Evolutionary conservation across 2,888 invertebrate genomes (phyloP).

Genomic region (Eupithecia centaureata): DNA sequence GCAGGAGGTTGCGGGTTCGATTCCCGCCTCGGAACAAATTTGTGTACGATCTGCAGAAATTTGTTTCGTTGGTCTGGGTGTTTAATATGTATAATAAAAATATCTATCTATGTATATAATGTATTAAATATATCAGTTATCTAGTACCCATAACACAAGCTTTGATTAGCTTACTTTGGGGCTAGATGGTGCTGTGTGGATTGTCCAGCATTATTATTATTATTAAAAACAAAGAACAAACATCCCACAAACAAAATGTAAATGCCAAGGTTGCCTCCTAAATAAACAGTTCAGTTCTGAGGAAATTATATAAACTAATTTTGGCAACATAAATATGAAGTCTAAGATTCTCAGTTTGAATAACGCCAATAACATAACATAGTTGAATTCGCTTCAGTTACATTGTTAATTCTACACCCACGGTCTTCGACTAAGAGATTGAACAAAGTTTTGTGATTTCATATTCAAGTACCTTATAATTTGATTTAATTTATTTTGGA

Average conservation of each 20-base stretch:
- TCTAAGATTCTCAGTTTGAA: neutral
- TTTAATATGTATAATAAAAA: too few relatives aligned
- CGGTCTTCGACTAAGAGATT: neutral
- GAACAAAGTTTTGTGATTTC: neutral
- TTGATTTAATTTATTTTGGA: neutral
- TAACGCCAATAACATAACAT: neutral
- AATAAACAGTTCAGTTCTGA: conserved; percentile 3
- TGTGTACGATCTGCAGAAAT: too few relatives aligned
- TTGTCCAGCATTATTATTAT: too few relatives aligned
- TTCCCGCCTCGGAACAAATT: too few relatives aligned
- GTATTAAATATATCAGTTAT: too few relatives aligned
- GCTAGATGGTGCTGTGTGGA: too few relatives aligned
- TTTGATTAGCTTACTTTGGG: too few relatives aligned
- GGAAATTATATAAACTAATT: neutral
- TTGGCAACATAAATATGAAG: neutral
- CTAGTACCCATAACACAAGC: too few relatives aligned
- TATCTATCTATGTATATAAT: too few relatives aligned
- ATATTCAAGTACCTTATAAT: neutral
- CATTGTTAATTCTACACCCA: neutral
- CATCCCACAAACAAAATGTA: neutral
- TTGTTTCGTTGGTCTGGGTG: too few relatives aligned
- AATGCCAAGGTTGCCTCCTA: neutral
- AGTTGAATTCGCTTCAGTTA: neutral
- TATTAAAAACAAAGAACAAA: too few relatives aligned
- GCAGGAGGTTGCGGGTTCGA: too few relatives aligned